phyloP scores from a whole-genome alignment of 2,888 invertebrate genomes.

The Cremastinae sp. region DNA sequence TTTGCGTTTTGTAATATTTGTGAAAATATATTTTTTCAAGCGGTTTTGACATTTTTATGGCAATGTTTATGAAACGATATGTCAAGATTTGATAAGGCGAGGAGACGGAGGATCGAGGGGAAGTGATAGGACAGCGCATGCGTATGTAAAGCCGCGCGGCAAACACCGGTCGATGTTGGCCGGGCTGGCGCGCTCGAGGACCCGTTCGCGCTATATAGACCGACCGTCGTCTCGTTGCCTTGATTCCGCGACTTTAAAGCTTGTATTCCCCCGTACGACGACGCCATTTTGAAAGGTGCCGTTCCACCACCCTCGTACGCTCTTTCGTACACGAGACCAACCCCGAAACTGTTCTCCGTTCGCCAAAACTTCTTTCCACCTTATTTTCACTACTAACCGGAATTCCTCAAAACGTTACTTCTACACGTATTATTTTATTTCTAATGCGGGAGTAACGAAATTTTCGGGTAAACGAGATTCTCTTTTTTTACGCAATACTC shows the following conservation, averaged over 20 bases:
- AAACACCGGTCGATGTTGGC: conserved; percentile 79
- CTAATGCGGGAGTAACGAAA: background rate
- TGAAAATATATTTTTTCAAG: no score
- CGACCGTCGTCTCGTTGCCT: conserved; percentile 65
- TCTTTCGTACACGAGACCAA: conserved; percentile 20
- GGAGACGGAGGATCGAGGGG: conserved; percentile 68
- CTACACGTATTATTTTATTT: background rate
- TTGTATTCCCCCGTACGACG: conserved; percentile 41
- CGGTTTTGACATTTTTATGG: background rate
- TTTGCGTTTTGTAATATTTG: no score
- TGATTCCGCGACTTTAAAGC: conserved; percentile 68
- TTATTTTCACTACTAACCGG: background rate
- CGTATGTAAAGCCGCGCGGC: conserved; percentile 56
- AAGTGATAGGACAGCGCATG: conserved; percentile 55
- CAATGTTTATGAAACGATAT: background rate
- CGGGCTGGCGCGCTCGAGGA: conserved; percentile 74
- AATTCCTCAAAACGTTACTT: background rate
- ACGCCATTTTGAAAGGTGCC: conserved; percentile 72
- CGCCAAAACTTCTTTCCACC: conserved; percentile 7
- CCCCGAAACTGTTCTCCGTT: conserved; percentile 36
- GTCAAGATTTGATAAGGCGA: conserved; percentile 71
- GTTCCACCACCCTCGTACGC: conserved; percentile 45
- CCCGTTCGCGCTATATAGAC: conserved; percentile 47
- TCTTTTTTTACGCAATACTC: no score
- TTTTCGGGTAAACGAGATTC: no score